phyloP scores from a whole-genome alignment of 2,113 vertebrate species.

The Meriones unguiculatus region DNA sequence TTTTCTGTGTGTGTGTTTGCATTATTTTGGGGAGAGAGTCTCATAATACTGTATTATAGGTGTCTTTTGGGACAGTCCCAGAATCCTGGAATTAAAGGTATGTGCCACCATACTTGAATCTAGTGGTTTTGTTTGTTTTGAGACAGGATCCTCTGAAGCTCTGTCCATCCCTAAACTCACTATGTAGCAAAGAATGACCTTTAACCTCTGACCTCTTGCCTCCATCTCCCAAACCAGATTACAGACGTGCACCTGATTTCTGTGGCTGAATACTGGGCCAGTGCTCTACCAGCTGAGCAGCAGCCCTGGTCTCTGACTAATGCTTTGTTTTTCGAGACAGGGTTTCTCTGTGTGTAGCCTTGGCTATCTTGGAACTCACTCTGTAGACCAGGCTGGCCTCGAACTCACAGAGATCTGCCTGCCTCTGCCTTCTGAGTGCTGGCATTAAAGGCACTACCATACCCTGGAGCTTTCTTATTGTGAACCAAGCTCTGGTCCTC shows the following conservation, averaged over 20 bases:
- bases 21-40: not conserved
- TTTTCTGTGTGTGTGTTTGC: no score
- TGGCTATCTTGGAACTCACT: not conserved
- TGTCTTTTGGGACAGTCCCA: no score
- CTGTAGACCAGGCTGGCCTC: no score
- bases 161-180: not conserved
- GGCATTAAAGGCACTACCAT: not conserved
- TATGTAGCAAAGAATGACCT: not conserved
- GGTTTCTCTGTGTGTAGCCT: not conserved
- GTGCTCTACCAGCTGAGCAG: not conserved
- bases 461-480: not conserved
- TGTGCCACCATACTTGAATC: not conserved
- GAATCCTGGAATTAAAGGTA: not conserved
- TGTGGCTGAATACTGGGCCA: not conserved
- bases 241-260: not conserved
- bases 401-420: not conserved
- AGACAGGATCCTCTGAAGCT: not conserved
- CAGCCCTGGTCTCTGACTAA: not conserved
- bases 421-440: no score
- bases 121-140: not conserved
- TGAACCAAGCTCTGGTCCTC: not conserved
- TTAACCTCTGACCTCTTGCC: not conserved
- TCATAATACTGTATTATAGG: not conserved
- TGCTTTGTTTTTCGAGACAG: no score
- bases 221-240: no score